phyloP scores from a whole-genome alignment of 2,888 invertebrate species.

The Spilosoma lubricipeda region DNA sequence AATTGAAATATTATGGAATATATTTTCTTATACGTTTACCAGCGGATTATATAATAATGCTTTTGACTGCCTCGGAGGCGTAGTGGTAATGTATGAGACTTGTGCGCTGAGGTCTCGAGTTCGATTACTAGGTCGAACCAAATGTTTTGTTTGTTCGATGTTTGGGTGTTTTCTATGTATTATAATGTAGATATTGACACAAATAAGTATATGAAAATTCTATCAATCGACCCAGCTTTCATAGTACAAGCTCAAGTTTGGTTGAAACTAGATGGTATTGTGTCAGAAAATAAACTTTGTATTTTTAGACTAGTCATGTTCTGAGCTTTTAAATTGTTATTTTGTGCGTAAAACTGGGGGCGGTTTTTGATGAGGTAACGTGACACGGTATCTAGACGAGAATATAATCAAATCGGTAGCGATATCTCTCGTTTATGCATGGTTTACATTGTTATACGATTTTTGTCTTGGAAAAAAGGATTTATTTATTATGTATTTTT shows the following conservation, averaged over 20 bases:
- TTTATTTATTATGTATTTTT: not conserved
- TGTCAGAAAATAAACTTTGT: not conserved
- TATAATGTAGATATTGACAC: too few relatives aligned
- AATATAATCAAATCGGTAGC: not conserved
- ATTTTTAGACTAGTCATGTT: not conserved
- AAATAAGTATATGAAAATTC: too few relatives aligned
- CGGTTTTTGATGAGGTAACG: not conserved
- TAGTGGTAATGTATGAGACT: too few relatives aligned
- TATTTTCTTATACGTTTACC: not conserved
- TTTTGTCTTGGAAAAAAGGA: not conserved
- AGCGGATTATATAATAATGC: not conserved
- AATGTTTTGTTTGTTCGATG: too few relatives aligned
- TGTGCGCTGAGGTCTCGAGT: too few relatives aligned
- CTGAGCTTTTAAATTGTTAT: not conserved
- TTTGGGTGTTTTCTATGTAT: too few relatives aligned
- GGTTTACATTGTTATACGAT: conserved; percentile 2
- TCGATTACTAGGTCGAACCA: too few relatives aligned
- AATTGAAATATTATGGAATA: not conserved
- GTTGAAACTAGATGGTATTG: too few relatives aligned
- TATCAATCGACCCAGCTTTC: too few relatives aligned
- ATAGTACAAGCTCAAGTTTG: too few relatives aligned
- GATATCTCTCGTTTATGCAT: not conserved
- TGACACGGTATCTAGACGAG: not conserved
- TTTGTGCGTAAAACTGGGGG: not conserved
- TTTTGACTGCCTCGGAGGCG: too few relatives aligned